Base-by-base conservation (phyloP, 2,797 vertebrate species). In the Fistularia tabacaria region DNA sequence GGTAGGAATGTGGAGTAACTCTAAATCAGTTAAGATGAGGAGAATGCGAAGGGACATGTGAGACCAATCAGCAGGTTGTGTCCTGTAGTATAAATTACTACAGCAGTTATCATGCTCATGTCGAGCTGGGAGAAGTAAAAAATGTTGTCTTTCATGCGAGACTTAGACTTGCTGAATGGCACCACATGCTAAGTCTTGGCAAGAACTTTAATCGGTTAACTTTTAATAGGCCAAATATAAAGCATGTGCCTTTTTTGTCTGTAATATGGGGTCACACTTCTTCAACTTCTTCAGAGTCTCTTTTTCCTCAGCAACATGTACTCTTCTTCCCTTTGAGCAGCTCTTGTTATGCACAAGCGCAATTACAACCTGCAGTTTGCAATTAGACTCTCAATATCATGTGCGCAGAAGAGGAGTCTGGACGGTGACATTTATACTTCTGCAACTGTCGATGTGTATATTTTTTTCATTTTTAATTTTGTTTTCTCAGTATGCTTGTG, bases 161-260 rank as follows among this genome's bases (percentile, higher is more conserved):
- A 49, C 7, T 46, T 39, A 57, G 43, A 36, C 13, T 1, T 40
- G 54, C 51, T 39, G n/a, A 44, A 46, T 3, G 25, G 25, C 25
- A 25, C 25, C 25, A 25, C 25, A 25, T 25, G 25, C 25, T 25
- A 25, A 3, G 25, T 25, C 25, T 25, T 25, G 5, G 5, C 25
- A 25, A 5, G 25, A 25, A 25, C 25, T 25, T 62, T 38, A 49
- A 57, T 62, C 41, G 14, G 48, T 68, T 55, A 25, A 64, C 50
- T 38, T 59, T 63, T 49, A 63, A 65, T 51, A 9, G 42, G 53
- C 54, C 50, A 67, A 71, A 82, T 70, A 57, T 57, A 54, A 69
- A 68, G 50, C 74, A 70, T 60, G 64, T 66, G 77, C 48, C 43
- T 53, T 52, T 43, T 49, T 59, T 38, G 57, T 73, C 58, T 65